phyloP scores from a whole-genome alignment of 64 coral and sea anemone species.

The Catalaphyllia jardinei region DNA sequence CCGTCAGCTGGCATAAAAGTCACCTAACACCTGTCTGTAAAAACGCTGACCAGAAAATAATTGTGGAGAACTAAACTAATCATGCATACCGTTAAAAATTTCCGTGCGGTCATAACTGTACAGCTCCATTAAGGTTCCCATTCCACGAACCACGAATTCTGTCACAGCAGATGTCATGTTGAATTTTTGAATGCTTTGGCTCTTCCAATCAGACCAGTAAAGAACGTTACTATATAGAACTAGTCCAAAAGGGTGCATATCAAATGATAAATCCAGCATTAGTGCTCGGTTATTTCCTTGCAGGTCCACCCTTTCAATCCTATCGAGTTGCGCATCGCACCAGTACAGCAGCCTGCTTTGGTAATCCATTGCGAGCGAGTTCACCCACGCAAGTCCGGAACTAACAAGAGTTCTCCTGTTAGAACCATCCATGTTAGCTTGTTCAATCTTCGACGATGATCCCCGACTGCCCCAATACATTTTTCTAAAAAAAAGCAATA shows the following conservation, averaged over 20 bases:
- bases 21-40: too few species aligned
- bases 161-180: not conserved
- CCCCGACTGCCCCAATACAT: conserved; percentile 85
- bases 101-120: not conserved
- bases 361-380: conserved; percentile 65
- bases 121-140: not conserved
- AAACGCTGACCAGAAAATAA: too few species aligned
- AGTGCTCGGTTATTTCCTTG: conserved; percentile 32
- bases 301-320: conserved; percentile 62
- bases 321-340: conserved; percentile 54
- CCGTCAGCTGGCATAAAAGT: too few species aligned
- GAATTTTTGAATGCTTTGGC: conserved; percentile 33
- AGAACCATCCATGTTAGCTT: conserved; percentile 76
- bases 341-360: conserved; percentile 57
- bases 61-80: too few species aligned
- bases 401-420: conserved; percentile 50
- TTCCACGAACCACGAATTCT: not conserved
- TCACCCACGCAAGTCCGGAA: conserved; percentile 30
- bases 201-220: conserved; percentile 46
- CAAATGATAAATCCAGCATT: not conserved
- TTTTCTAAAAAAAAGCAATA: conserved; percentile 1
- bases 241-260: not conserved
- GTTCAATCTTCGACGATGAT: conserved; percentile 61
- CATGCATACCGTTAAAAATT: not conserved
- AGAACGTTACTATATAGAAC: not conserved